Conservation (phyloP, 1,140 invertebrate species). For the Lycorma delicatula region DNA sequence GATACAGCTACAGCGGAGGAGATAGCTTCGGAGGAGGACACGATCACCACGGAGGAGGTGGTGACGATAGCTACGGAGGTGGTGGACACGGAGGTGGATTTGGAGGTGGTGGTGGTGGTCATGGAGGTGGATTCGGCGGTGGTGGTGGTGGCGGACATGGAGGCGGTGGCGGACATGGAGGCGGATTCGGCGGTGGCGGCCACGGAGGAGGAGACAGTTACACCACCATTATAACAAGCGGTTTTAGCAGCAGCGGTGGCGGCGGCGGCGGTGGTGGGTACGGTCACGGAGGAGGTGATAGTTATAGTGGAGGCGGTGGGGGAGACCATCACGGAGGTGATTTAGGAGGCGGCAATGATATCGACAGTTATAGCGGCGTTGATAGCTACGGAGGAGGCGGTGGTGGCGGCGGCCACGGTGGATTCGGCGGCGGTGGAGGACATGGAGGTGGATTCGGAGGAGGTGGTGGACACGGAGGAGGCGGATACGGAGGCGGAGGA, state of each 20-base stretch:
- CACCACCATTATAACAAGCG: neutral
- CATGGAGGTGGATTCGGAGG: neutral
- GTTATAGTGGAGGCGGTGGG: neutral
- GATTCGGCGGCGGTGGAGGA: neutral
- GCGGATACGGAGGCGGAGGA: neutral
- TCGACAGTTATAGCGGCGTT: neutral
- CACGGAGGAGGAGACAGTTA: neutral
- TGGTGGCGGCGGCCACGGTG: neutral
- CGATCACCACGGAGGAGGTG: slow-evolving; percentile 1
- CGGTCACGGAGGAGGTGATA: neutral
- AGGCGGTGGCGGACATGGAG: slow-evolving; percentile 2
- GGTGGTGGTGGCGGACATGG: slow-evolving; percentile 12
- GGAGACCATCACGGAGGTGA: neutral
- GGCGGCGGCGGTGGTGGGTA: neutral
- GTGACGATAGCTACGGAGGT: slow-evolving; percentile 2
- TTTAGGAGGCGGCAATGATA: slow-evolving; percentile 1
- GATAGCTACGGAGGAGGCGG: neutral
- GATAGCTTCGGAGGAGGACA: slow-evolving; percentile 20
- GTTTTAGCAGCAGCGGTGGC: neutral
- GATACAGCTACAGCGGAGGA: slow-evolving; percentile 15
- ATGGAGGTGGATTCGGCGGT: neutral
- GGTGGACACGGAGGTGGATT: slow-evolving; percentile 1
- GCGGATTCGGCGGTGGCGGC: neutral
- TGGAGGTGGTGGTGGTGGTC: neutral
- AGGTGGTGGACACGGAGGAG: neutral